Base-by-base conservation (phyloP, 2,797 vertebrate species). In the Tangara arthus region DNA sequence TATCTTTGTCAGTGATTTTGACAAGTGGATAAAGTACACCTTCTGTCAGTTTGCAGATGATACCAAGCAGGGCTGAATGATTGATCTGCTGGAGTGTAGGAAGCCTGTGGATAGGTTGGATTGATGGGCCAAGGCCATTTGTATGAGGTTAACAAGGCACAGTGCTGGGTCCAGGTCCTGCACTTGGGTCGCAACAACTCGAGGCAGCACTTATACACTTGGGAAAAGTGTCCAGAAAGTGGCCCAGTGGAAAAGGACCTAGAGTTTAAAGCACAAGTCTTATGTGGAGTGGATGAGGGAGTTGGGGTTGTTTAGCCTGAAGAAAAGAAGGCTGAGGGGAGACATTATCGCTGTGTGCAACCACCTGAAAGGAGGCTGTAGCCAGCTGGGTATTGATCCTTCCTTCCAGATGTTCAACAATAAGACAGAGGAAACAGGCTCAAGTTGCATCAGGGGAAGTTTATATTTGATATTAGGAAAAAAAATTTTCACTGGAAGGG, bases 141-240 rank as follows among this genome's bases (percentile, higher is more conserved):
- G 4, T 26, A 12, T 39, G 23, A 65, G 13, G 13, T 50, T 26
- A 21, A 26, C 16, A 44, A 44, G 28, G 28, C 0, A 0, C 28
- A n/a, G 3, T 34, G 2, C 9, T 35, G 11, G 8, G 16, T 50
- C 20, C n/a, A 42, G 18, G 23, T 57, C 20, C 28, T 44, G 6
- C 9, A 6, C 44, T 28, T 44, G 9, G 4, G n/a, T 37, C 8
- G 21, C 44, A 72, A 44, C 22, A 64, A 49, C 9, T 3, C 5
- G 35, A 64, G 24, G 7, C 6, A 71, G n/a, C 0, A 0, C 11
- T 60, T 46, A 11, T 0, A 17, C 2, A 5, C 10, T 44, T n/a
- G 37, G 20, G 27, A 30, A 79, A 15, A 10, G 5, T n/a, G 50
- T 20, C 66, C 12, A 8, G 15, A 37, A 70, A 27, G 21, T 11